phyloP scores from a whole-genome alignment of 2,113 vertebrate species.

The Thryonomys swinderianus region DNA sequence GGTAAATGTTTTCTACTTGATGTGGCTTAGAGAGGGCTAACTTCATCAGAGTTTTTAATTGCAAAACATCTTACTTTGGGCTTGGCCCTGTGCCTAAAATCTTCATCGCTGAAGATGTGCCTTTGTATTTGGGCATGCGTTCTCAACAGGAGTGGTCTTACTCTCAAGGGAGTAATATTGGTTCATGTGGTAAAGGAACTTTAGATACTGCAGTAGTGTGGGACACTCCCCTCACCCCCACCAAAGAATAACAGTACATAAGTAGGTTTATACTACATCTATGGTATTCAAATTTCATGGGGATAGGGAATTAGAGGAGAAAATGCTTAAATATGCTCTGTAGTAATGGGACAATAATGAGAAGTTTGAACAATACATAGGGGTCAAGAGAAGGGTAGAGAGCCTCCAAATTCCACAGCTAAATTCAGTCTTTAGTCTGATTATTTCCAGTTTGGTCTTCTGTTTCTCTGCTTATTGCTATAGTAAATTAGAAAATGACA shows the following conservation, averaged over 20 bases:
- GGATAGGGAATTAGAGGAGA: background rate
- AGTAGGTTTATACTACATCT: background rate
- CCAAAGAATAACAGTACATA: background rate
- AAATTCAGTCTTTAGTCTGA: background rate
- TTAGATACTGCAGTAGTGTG: background rate
- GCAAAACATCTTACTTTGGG: background rate
- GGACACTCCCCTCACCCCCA: background rate
- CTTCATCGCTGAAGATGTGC: background rate
- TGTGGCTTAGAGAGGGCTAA: background rate
- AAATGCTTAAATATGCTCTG: background rate
- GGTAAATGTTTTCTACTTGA: background rate
- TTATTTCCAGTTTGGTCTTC: slow-evolving; percentile 34
- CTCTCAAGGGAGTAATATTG: background rate
- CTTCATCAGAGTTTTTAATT: background rate
- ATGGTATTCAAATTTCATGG: background rate
- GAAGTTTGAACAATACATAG: background rate
- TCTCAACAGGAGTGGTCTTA: background rate
- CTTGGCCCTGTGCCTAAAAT: background rate
- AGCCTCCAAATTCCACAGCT: background rate
- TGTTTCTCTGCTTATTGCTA: slow-evolving; percentile 22
- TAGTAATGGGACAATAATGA: background rate
- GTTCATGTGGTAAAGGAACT: background rate
- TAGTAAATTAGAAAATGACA: slow-evolving; percentile 39
- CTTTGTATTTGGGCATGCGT: background rate
- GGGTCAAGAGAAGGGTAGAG: background rate